A percentile compares a stretch with the other conserved stretches of the same genome.
These are phyloP conservation scores for Chloroclystis v-ata DNA, from an alignment of 2,888 invertebrate species.

Conservation along the genomic window DNA sequence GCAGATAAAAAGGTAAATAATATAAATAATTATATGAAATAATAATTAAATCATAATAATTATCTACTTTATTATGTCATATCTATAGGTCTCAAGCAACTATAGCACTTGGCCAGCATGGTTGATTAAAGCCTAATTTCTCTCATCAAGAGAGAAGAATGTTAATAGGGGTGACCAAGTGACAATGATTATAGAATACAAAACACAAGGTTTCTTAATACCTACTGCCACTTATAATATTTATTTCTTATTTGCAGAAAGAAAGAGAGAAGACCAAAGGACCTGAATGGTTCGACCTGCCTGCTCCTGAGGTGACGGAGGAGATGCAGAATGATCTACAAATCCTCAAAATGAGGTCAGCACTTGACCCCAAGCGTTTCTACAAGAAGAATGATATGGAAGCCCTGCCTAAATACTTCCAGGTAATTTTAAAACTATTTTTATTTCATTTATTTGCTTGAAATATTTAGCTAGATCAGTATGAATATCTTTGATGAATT, in stretches of 20 bases:
- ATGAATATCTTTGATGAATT: not conserved
- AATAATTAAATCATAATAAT: too few relatives aligned
- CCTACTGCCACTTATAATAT: too few relatives aligned
- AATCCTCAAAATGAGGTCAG: conserved; percentile 94
- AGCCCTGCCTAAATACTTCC: conserved; percentile 94
- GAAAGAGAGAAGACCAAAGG: conserved; percentile 90
- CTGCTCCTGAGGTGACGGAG: conserved; percentile 92
- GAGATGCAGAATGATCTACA: conserved; percentile 92
- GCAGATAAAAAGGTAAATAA: conserved; percentile 73
- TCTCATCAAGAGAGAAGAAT: too few relatives aligned
- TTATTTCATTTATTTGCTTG: not conserved
- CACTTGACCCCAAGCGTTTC: conserved; percentile 93
- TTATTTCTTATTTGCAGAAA: conserved; percentile 78
- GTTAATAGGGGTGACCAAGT: too few relatives aligned
- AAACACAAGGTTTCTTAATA: too few relatives aligned
- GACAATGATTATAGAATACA: too few relatives aligned
- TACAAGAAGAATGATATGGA: conserved; percentile 95
- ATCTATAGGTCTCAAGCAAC: too few relatives aligned
- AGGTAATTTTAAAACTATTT: conserved; percentile 73
- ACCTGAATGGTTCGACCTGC: conserved; percentile 91
- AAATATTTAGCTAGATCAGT: not conserved
- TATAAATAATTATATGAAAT: too few relatives aligned
- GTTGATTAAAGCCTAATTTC: too few relatives aligned
- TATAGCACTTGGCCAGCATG: too few relatives aligned
- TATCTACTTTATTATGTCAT: too few relatives aligned